Evolutionary conservation across 2,113 vertebrate genomes (phyloP), one percentile per base, ranked within the genome.

Genomic region (Ophthalmotilapia sp.): DNA sequence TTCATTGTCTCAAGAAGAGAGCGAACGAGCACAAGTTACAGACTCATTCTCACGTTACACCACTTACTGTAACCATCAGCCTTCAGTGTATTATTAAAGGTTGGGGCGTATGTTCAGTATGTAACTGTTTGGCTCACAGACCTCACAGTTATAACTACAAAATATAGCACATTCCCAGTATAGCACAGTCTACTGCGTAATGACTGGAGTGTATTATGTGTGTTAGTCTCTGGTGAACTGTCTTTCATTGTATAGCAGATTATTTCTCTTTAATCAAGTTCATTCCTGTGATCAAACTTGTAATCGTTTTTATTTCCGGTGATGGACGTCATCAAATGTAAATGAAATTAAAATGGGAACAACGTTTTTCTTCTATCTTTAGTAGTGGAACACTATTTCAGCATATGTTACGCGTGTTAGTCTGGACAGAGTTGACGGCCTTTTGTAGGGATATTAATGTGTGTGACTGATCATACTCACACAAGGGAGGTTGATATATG

Each of bases 241-340:
- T 81, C 33, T 82, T 83, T 56, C 19, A 82, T 45, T 87, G 19
- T 77, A 11, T 21, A 62, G 54, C 70, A 54, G 31, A 85, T 79
- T 82, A 54, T 79, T 55, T 85, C 38, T 42, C 42, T 84, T 47
- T 79, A 51, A 83, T 19, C 81, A 23, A 86, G 82, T 89, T 79
- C 12, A 68, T 81, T 84, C 15, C 12, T 90, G 47, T 79, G 87
- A 90, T 91, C 87, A 90, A 91, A 84, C 80, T 87, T 84, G 73
- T 88, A 49, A 60, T 45, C 26, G 26, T 83, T 68, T 53, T 38
- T 68, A 68, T 68, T 68, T 84, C 40, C 7, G 23, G 29, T 58
- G 33, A 45, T 51, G 65, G 23, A 81, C 9, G n/a, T 62, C 29
- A 21, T 70, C 19, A 26, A 83, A 40, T 79, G 14, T 79, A 23